phyloP scores from a whole-genome alignment of 92 coral and sea anemone genomes.

The Siderastrea radians region DNA sequence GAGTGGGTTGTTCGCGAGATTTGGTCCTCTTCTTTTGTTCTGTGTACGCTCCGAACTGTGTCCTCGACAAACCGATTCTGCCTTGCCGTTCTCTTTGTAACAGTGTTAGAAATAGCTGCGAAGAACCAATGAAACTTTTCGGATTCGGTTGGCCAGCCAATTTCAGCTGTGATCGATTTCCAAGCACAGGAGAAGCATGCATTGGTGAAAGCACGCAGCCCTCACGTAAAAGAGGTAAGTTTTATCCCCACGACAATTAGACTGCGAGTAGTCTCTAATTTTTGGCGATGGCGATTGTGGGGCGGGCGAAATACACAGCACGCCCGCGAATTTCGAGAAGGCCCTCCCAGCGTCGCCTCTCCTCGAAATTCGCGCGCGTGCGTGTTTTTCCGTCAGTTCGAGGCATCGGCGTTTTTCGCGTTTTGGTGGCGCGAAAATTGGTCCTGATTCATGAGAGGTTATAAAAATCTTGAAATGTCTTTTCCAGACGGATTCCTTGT shows the following conservation, averaged over 20 bases:
- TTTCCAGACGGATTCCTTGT: slow-evolving; percentile 74
- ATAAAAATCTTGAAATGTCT: neutral
- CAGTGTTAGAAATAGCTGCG: slow-evolving; percentile 78
- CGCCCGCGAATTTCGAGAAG: neutral
- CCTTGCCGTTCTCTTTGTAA: slow-evolving; percentile 92
- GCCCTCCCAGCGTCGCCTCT: no score
- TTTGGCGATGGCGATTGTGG: no score
- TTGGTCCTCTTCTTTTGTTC: slow-evolving; percentile 85
- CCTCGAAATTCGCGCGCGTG: no score
- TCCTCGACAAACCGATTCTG: slow-evolving; percentile 70
- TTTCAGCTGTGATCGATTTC: slow-evolving; percentile 77
- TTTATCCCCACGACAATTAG: neutral
- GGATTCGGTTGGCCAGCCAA: slow-evolving; percentile 84
- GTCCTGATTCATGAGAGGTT: neutral
- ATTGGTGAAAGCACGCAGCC: slow-evolving; percentile 30
- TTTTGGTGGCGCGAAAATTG: no score
- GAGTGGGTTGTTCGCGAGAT: slow-evolving; percentile 81
- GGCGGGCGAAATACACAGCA: neutral
- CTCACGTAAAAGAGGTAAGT: neutral
- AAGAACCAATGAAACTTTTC: slow-evolving; percentile 62
- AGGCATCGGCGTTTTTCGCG: no score
- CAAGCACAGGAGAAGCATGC: slow-evolving; percentile 70
- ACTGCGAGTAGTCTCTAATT: no score
- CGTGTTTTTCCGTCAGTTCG: no score
- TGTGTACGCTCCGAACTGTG: slow-evolving; percentile 86